A percentile compares a stretch with the other conserved stretches of the same genome.
These are phyloP conservation scores for Sarcophaga caerulescens DNA, from an alignment of 2,888 invertebrate species.

Conservation along the genomic window DNA sequence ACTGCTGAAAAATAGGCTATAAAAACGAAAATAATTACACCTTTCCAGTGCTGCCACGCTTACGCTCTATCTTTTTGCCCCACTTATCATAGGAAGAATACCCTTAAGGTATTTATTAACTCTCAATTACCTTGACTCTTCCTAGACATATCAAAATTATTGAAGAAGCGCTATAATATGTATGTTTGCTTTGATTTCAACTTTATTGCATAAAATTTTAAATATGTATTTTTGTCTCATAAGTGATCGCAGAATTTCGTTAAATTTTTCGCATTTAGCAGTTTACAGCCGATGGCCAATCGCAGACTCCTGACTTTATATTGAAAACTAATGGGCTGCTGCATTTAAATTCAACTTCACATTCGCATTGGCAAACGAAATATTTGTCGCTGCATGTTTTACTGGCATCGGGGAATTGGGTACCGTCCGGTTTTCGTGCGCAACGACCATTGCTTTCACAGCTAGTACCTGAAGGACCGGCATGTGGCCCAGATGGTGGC, in stretches of 20 bases:
- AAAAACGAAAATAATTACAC: no score
- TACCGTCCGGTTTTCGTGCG: slow-evolving; percentile 70
- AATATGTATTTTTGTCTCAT: neutral
- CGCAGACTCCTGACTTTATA: slow-evolving; percentile 62
- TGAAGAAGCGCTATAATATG: no score
- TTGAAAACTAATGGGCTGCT: slow-evolving; percentile 70
- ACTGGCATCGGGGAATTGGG: slow-evolving; percentile 43
- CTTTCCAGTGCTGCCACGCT: no score
- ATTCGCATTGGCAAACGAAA: slow-evolving; percentile 75
- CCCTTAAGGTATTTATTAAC: no score
- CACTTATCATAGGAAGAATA: no score
- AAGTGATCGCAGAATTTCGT: neutral
- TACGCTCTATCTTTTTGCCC: no score
- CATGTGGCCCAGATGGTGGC: slow-evolving; percentile 74
- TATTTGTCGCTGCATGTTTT: slow-evolving; percentile 67
- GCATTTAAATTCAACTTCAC: slow-evolving; percentile 72
- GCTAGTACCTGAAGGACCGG: slow-evolving; percentile 75
- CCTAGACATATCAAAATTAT: no score
- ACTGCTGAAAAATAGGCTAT: no score
- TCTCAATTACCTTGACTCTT: no score
- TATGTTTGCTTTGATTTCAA: neutral
- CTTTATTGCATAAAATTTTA: neutral
- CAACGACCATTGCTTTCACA: slow-evolving; percentile 72
- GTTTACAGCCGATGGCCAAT: slow-evolving; percentile 71
- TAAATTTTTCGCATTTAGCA: slow-evolving; percentile 64